phyloP scores from a whole-genome alignment of 2,888 invertebrate genomes.

The Athetis lepigone region DNA sequence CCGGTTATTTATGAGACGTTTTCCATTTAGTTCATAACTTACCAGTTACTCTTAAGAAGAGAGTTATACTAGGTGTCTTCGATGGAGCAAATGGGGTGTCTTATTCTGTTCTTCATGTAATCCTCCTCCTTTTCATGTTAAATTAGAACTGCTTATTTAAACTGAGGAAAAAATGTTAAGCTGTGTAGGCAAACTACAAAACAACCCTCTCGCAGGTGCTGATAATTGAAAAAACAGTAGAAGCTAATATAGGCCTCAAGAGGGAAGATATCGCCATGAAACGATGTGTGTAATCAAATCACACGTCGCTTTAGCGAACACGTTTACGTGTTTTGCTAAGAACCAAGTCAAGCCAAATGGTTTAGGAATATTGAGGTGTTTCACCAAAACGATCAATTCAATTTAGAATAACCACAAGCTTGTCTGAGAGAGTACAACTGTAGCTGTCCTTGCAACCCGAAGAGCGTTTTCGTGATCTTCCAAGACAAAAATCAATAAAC shows the following conservation, averaged over 20 bases:
- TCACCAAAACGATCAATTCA: background rate
- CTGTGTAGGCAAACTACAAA: conserved; percentile 24
- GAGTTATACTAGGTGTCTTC: conserved; percentile 56
- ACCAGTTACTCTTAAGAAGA: conserved; percentile 63
- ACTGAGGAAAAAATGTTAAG: conserved; percentile 55
- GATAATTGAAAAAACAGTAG: background rate
- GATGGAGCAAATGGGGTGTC: conserved; percentile 52
- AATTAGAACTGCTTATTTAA: conserved; percentile 45
- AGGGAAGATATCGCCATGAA: conserved; percentile 12
- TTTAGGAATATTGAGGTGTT: background rate
- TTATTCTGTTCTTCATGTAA: conserved; percentile 54
- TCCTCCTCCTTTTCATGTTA: conserved; percentile 53
- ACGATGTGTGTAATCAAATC: background rate
- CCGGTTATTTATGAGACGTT: conserved; percentile 35
- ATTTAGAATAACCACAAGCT: background rate
- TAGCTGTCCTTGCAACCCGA: background rate
- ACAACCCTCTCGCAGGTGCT: background rate
- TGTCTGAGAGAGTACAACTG: conserved; percentile 11
- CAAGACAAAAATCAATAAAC: background rate
- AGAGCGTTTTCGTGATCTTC: conserved; percentile 11
- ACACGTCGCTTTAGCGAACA: no score
- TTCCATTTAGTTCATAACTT: conserved; percentile 63
- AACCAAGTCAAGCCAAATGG: background rate
- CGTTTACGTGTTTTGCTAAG: conserved; percentile 1
- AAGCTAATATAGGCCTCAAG: conserved; percentile 26